These are phyloP conservation scores for Anarhynchus alexandrinus DNA, from an alignment of 2,113 vertebrate species.

Conservation along the genomic window DNA sequence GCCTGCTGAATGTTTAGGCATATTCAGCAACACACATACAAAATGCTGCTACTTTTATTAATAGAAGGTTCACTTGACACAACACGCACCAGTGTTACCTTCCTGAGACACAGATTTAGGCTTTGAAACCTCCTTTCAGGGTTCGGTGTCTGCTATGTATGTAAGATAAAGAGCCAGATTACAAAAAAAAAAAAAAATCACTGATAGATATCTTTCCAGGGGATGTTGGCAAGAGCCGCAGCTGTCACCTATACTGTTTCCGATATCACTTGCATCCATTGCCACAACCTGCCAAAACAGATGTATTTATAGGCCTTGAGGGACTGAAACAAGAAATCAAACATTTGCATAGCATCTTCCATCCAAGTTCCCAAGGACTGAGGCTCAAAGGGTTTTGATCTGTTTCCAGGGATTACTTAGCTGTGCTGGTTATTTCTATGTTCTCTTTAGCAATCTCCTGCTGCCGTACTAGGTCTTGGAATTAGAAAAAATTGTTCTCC, in stretches of 20 bases:
- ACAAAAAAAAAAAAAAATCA: not conserved
- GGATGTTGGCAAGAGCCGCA: not conserved
- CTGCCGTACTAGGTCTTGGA: not conserved
- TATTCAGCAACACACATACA: not conserved
- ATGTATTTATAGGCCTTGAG: constrained; percentile 50
- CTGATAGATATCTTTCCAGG: not conserved
- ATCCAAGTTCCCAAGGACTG: not conserved
- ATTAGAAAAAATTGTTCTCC: not conserved
- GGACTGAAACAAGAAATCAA: constrained; percentile 3
- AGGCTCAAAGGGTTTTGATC: not conserved
- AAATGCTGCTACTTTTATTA: not conserved
- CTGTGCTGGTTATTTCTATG: not conserved
- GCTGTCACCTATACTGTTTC: not conserved
- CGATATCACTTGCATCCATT: not conserved
- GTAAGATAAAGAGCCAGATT: not conserved
- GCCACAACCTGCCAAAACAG: constrained; percentile 20
- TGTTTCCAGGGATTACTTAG: constrained; percentile 16
- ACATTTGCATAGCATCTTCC: not conserved
- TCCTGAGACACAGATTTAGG: not conserved
- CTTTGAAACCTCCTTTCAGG: not conserved
- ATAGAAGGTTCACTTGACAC: not conserved
- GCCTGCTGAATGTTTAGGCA: not conserved
- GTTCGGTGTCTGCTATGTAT: not conserved
- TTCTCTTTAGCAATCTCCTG: not conserved
- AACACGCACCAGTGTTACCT: not conserved